These are phyloP conservation scores for Eudyptes chrysolophus DNA, from an alignment of 2,113 vertebrate genomes.

Conservation along the genomic window DNA sequence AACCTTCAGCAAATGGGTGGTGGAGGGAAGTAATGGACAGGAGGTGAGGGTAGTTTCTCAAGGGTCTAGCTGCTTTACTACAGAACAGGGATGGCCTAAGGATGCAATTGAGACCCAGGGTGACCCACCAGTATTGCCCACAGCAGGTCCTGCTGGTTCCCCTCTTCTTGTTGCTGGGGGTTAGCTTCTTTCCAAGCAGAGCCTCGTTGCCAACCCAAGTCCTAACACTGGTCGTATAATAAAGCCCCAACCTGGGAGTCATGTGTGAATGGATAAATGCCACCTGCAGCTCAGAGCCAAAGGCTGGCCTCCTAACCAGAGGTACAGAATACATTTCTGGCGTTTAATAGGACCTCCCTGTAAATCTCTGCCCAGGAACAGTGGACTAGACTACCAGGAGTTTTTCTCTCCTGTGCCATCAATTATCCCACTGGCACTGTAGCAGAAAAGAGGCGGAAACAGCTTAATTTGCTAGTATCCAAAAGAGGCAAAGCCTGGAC, in stretches of 20 bases:
- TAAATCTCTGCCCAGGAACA: background rate
- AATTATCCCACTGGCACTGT: rapidly evolving
- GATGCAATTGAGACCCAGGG: background rate
- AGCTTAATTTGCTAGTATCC: background rate
- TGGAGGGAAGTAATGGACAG: background rate
- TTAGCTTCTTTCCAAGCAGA: background rate
- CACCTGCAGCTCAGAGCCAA: background rate
- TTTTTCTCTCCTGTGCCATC: background rate
- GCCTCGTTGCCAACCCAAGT: background rate
- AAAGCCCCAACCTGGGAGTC: background rate
- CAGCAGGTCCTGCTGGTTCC: background rate
- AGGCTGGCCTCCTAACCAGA: background rate
- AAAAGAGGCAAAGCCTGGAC: background rate
- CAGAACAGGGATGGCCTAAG: background rate
- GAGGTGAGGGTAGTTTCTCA: background rate
- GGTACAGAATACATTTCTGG: background rate
- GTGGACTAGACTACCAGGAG: background rate
- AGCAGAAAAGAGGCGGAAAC: background rate
- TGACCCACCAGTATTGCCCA: background rate
- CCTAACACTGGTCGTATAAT: background rate
- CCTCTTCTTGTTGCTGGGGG: background rate
- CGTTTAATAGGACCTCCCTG: background rate
- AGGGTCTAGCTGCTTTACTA: background rate
- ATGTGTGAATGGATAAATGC: background rate
- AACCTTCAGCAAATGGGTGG: background rate